These are phyloP conservation scores for Hycleus cichorii DNA, from an alignment of 1,140 invertebrate species.

Conservation along the genomic window DNA sequence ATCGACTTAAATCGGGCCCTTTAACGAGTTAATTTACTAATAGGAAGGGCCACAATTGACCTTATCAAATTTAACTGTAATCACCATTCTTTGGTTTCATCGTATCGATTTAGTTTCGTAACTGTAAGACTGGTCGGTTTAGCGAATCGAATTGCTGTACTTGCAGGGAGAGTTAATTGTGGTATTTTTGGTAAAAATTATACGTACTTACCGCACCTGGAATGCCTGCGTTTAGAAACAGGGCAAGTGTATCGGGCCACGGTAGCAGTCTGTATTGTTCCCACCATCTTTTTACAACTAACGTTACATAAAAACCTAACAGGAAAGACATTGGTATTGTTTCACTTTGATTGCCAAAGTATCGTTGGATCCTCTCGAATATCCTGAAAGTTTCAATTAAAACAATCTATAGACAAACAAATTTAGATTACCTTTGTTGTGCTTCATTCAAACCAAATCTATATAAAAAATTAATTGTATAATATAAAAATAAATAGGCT, in stretches of 20 bases:
- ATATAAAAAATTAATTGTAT: conserved; percentile 81
- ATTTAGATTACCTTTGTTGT: conserved; percentile 68
- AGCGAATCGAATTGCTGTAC: too few species aligned
- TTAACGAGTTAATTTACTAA: too few species aligned
- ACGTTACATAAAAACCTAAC: conserved; percentile 85
- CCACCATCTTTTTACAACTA: conserved; percentile 89
- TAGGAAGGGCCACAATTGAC: too few species aligned
- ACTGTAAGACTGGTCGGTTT: too few species aligned
- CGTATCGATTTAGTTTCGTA: too few species aligned
- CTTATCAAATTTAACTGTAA: too few species aligned
- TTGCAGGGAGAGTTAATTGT: too few species aligned
- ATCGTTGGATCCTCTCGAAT: conserved; percentile 71
- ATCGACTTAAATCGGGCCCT: too few species aligned
- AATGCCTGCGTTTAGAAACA: conserved; percentile 84
- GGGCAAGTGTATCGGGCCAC: conserved; percentile 83
- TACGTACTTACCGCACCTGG: conserved; percentile 74
- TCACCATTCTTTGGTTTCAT: too few species aligned
- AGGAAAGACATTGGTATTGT: conserved; percentile 90
- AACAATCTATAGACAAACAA: not conserved
- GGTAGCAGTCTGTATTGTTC: conserved; percentile 83
- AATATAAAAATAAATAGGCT: conserved; percentile 81
- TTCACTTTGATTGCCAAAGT: conserved; percentile 74
- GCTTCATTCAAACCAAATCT: conserved; percentile 72
- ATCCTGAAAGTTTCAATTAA: conserved; percentile 50
- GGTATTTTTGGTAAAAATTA: conserved; percentile 5